Base-by-base conservation (phyloP, 2,113 vertebrate species). In the Pangasianodon gigas region DNA sequence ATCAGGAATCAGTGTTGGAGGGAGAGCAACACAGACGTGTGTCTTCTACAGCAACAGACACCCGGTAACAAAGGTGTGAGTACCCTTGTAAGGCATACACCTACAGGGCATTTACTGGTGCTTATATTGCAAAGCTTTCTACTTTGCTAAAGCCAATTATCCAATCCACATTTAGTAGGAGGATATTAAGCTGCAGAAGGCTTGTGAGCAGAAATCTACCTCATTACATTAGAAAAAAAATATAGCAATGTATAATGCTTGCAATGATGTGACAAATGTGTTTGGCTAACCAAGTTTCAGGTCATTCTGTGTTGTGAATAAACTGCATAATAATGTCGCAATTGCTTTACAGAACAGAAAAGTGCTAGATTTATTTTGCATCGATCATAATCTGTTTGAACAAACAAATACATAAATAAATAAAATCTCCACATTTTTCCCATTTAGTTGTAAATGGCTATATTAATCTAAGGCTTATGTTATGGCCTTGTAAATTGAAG, bases 231-330 rank as follows among this genome's bases (percentile, higher is more conserved):
- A 48, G 41, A 48, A 26, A 46, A 77, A 77, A 71, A 16, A 44
- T 46, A 21, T n/a, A 41, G 24, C 60, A 44, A 26, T 26, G 44
- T 26, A 88, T 89, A 86, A 88, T 83, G 32, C 67, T 37, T 24
- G 88, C 84, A 75, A 91, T 90, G 75, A 91, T 90, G 84, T 90
- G 90, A 81, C 75, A 87, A 93, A 93, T 91, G 88, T 89, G 87
- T 46, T 56, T 84, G 62, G n/a, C 69, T 46, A 71, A 86, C 37
- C 87, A 46, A 88, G 87, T 90, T 74, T 90, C 90, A 91, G 88
- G 90, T 67, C 84, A 75, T 87, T 80, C 88, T 86, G 60, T 82
- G 84, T 87, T 67, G 0, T 54, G 65, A 89, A 92, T 84, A 51
- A 89, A 84, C 71, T 89, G 84, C 83, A 86, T 89, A 84, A 85